These are phyloP conservation scores for Callimorpha dominula DNA, from an alignment of 2,888 invertebrate genomes.

Conservation along the genomic window DNA sequence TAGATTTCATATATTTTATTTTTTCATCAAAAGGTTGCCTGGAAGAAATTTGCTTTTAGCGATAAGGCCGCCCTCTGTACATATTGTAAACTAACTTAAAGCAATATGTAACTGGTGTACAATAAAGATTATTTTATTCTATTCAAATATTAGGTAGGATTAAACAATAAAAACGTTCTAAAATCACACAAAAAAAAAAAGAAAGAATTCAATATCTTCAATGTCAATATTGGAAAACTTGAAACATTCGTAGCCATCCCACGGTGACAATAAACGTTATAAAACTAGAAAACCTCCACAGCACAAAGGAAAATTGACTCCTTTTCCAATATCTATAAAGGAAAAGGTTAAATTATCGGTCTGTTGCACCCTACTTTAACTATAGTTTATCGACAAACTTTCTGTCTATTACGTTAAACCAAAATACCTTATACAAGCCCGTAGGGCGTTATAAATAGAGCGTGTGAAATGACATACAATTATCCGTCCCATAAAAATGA, in stretches of 20 bases:
- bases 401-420: not conserved
- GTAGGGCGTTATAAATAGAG: not conserved
- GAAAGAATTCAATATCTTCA: conserved; percentile 9
- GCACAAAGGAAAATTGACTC: conserved; percentile 17
- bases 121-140: too few relatives aligned
- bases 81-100: too few relatives aligned
- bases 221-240: conserved; percentile 40
- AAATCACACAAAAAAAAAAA: not conserved
- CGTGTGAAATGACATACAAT: not conserved
- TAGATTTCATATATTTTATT: too few relatives aligned
- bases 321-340: conserved; percentile 16
- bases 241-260: conserved; percentile 21
- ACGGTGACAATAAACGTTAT: conserved; percentile 22
- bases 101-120: too few relatives aligned
- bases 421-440: not conserved
- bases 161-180: not conserved
- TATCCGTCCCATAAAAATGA: not conserved
- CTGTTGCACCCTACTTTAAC: conserved; percentile 17
- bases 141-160: not conserved
- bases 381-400: conserved; percentile 17
- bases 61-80: too few relatives aligned
- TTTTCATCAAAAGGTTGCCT: too few relatives aligned
- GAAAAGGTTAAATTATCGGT: conserved; percentile 4
- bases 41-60: too few relatives aligned
- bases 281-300: conserved; percentile 20